Evolutionary conservation across 2,797 vertebrate species (phyloP), one percentile per base, ranked within the genome.

Genomic region (Phrynocephalus forsythii): DNA sequence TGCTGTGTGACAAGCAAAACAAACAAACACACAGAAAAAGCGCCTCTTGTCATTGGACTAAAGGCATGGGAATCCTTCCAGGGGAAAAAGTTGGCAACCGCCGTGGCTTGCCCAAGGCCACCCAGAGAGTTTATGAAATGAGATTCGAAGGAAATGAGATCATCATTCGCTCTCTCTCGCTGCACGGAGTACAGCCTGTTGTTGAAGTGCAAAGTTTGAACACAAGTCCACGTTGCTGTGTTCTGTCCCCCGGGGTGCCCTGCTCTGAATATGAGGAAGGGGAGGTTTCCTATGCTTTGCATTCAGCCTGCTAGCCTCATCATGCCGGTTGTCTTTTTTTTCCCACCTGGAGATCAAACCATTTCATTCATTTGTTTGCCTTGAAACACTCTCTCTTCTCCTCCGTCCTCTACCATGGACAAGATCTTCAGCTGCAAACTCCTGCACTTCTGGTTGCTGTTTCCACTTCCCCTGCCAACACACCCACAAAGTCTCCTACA

Each of bases 71-170:
- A 80, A 80, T 33, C 44, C 78, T 88, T 71, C 68, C 69, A 87
- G 73, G 44, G 11, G 28, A 11, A 72, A 88, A 56, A 81, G 83
- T 80, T 75, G 69, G 87, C 83, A 81, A 85, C 83, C 24, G 28
- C n/a, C 48, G 20, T 2, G 16, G 22, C 50, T 81, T 50, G 56
- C 71, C 69, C 60, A 44, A 68, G 78, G 87, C 87, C 87, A 88
- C 83, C 87, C 69, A 88, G 83, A 52, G 33, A 80, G 83, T 80
- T 68, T 67, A 78, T 66, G 77, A 52, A 84, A 80, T 10, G 44
- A 80, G 76, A 50, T 68, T 44, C 68, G 28, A 38, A 67, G 69
- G 63, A 80, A 81, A 85, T 76, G 87, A 88, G 78, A 80, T 88
- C 87, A 79, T 79, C 81, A 50, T 50, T 9, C 18, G 44, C 63